Evolutionary conservation across 2,888 invertebrate genomes (phyloP).

Genomic region (Abrostola tripartita): DNA sequence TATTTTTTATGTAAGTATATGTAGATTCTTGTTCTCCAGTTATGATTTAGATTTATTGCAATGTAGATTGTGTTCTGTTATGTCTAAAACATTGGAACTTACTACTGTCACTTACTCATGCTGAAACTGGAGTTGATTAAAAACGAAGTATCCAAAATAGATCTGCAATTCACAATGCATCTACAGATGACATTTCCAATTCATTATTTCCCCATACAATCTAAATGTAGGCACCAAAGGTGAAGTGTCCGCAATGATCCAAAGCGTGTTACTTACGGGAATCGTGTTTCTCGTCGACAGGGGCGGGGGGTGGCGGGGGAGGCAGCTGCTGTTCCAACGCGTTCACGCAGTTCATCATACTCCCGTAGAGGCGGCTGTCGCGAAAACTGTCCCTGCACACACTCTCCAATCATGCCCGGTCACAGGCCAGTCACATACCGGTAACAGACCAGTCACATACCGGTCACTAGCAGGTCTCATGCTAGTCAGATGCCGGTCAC

Average conservation of each 20-base stretch:
- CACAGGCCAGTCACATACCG: slow-evolving; percentile 42
- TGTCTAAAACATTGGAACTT: too few species aligned
- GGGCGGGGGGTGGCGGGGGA: slow-evolving; percentile 88
- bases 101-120: too few species aligned
- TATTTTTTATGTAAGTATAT: too few species aligned
- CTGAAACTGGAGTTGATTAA: not conserved
- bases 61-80: too few species aligned
- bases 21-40: too few species aligned
- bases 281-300: slow-evolving; percentile 85
- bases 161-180: not conserved
- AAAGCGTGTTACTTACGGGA: slow-evolving; percentile 77
- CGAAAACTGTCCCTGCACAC: slow-evolving; percentile 94
- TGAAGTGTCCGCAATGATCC: slow-evolving; percentile 41
- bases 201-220: slow-evolving; percentile 1
- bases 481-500: too few species aligned
- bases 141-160: not conserved
- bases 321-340: slow-evolving; percentile 96
- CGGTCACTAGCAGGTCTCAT: too few species aligned
- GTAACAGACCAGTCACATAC: slow-evolving; percentile 38
- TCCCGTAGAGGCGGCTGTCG: slow-evolving; percentile 97
- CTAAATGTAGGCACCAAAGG: slow-evolving; percentile 39
- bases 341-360: slow-evolving; percentile 98
- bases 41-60: too few species aligned
- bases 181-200: slow-evolving; percentile 14
- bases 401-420: slow-evolving; percentile 66